phyloP scores from a whole-genome alignment of 2,888 invertebrate species.

The Ypsolopha sequella region DNA sequence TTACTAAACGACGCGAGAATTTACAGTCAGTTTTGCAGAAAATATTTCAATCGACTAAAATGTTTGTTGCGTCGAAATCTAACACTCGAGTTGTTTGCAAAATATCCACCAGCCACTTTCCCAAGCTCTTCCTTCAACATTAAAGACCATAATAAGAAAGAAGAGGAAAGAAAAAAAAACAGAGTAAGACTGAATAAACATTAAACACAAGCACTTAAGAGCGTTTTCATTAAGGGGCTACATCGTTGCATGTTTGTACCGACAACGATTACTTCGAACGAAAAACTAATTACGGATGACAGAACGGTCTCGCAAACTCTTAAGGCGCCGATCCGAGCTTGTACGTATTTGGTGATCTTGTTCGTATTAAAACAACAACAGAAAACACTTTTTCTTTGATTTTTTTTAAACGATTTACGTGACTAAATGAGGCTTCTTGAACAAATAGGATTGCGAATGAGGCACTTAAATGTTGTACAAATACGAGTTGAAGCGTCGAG shows the following conservation, averaged over 20 bases:
- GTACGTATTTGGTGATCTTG: too few relatives aligned
- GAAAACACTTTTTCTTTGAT: background rate
- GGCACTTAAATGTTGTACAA: too few relatives aligned
- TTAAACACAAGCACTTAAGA: constrained; percentile 57
- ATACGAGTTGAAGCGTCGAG: too few relatives aligned
- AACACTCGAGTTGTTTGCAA: background rate
- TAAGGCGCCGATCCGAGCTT: constrained; percentile 5
- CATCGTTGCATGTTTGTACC: constrained; percentile 59
- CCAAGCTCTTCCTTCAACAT: constrained; percentile 1
- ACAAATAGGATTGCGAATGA: too few relatives aligned
- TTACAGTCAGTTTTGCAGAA: too few relatives aligned
- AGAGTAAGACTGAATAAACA: constrained; percentile 58
- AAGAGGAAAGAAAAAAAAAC: constrained; percentile 27
- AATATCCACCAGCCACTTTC: background rate
- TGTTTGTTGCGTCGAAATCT: background rate
- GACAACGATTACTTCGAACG: constrained; percentile 48
- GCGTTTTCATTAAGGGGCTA: constrained; percentile 59
- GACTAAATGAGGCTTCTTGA: too few relatives aligned
- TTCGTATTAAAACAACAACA: background rate
- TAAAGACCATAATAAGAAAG: constrained; percentile 3
- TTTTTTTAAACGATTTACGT: background rate
- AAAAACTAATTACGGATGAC: constrained; percentile 60
- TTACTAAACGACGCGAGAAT: too few relatives aligned
- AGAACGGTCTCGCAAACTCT: constrained; percentile 16
- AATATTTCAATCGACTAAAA: background rate